Conservation (phyloP, 1,140 invertebrate genomes). For the Notospermus geniculatus region DNA sequence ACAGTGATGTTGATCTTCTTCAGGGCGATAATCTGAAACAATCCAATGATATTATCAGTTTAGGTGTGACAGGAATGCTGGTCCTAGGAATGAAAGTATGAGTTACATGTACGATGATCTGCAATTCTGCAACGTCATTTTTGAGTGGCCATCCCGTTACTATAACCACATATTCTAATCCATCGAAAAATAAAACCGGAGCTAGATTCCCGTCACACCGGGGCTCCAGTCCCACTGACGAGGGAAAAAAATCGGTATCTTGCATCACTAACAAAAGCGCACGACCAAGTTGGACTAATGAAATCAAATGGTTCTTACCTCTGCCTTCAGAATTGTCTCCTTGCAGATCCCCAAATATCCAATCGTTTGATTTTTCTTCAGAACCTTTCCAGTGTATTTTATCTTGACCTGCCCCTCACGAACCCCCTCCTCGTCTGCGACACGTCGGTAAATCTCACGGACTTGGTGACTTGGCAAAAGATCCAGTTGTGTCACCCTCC, state of each 20-base stretch:
- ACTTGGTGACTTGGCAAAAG: conserved; percentile 16
- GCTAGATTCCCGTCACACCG: too few relatives aligned
- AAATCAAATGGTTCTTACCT: conserved; percentile 25
- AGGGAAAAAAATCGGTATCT: too few relatives aligned
- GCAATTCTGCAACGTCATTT: too few relatives aligned
- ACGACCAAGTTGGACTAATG: not conserved
- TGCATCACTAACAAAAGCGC: too few relatives aligned
- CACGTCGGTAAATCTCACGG: conserved; percentile 19
- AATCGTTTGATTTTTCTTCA: conserved; percentile 28
- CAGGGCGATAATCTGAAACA: not conserved
- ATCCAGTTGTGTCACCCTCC: conserved; percentile 24
- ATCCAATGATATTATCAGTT: not conserved
- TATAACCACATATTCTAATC: too few relatives aligned
- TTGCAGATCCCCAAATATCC: conserved; percentile 30
- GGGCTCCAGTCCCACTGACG: too few relatives aligned
- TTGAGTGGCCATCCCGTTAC: too few relatives aligned
- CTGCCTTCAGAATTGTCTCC: conserved; percentile 39
- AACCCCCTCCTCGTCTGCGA: conserved; percentile 35
- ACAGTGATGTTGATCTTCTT: conserved; percentile 3
- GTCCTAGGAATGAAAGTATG: not conserved
- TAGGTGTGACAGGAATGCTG: too few relatives aligned
- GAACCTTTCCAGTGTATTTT: conserved; percentile 41
- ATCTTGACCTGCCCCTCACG: conserved; percentile 21
- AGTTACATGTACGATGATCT: too few relatives aligned
- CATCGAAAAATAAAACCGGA: too few relatives aligned